These are phyloP conservation scores for Corythornis vintsioides DNA, from an alignment of 2,113 vertebrate genomes.

Conservation along the genomic window DNA sequence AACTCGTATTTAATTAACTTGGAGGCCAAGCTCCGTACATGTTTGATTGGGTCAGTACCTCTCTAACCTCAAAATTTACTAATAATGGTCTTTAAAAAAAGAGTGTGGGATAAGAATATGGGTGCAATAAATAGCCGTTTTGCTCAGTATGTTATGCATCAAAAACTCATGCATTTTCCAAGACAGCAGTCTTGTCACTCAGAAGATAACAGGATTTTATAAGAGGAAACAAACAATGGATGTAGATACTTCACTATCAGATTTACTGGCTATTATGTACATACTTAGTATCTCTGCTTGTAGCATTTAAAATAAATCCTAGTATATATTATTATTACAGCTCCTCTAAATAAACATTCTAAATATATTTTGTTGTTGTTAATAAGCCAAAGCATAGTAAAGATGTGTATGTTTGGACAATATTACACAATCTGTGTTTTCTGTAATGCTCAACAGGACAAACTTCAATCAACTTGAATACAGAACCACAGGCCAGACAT, in stretches of 20 bases:
- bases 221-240: constrained; percentile 40
- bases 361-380: background rate
- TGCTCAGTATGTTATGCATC: constrained; percentile 10
- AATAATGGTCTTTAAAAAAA: constrained; percentile 71
- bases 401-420: background rate
- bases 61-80: constrained; percentile 77
- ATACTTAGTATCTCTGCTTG: background rate
- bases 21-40: constrained; percentile 72
- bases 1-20: constrained; percentile 83
- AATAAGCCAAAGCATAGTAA: background rate
- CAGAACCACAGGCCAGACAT: background rate
- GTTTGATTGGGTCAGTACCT: constrained; percentile 80
- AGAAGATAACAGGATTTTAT: constrained; percentile 32
- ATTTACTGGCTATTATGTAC: background rate
- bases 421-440: background rate
- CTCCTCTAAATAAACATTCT: background rate
- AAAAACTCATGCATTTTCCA: constrained; percentile 46
- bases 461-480: background rate
- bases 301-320: constrained; percentile 20
- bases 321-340: background rate
- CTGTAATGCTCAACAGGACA: background rate
- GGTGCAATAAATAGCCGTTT: constrained; percentile 29
- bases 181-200: background rate
- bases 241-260: background rate
- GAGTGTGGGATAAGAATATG: constrained; percentile 32